Evolutionary conservation across 2,113 vertebrate genomes (phyloP), one percentile per base, ranked within the genome.

Genomic region (Lophochroa leadbeateri): DNA sequence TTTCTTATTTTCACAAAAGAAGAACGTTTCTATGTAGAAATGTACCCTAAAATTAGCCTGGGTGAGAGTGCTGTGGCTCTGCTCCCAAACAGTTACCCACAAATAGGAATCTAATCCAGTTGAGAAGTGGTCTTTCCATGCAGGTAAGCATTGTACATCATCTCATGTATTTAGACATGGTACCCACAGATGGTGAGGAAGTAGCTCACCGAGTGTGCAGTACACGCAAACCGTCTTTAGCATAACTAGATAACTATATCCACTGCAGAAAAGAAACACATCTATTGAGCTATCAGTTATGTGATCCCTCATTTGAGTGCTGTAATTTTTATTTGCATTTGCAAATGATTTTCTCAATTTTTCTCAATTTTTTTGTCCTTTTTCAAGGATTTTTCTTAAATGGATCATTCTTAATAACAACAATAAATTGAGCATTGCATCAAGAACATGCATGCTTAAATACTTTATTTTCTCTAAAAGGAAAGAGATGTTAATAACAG

Each of bases 31-130:
- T 7, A 7, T 7, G 20, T 11, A 46, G 44, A 65, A 35, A 31
- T 6, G 20, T 10, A 57, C 5, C 7, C 33, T 44, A 29, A 9
- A 2, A 1, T 19, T n/a, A n/a, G 28, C 13, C 5, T 24, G 31
- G 37, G 24, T 46, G 37, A 50, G 49, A 50, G 11, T 20, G 17
- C 6, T 18, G 18, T 21, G 27, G 25, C 50, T 77, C 57, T n/a
- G 10, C 14, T 82, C n/a, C 28, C 20, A 10, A 23, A 6, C 4
- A 71, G 35, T 19, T 21, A 46, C 3, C 17, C 14, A 16, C 28
- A 77, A 50, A 50, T 9, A 39, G 13, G 50, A 70, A 64, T 50
- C 9, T n/a, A n/a, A 58, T 29, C 6, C 50, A 35, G 28, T 8
- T 65, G 43, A 64, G 5, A 39, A 31, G 10, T 1, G 1, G 6